phyloP scores from a whole-genome alignment of 2,113 vertebrate species.

The Casuarius casuarius region DNA sequence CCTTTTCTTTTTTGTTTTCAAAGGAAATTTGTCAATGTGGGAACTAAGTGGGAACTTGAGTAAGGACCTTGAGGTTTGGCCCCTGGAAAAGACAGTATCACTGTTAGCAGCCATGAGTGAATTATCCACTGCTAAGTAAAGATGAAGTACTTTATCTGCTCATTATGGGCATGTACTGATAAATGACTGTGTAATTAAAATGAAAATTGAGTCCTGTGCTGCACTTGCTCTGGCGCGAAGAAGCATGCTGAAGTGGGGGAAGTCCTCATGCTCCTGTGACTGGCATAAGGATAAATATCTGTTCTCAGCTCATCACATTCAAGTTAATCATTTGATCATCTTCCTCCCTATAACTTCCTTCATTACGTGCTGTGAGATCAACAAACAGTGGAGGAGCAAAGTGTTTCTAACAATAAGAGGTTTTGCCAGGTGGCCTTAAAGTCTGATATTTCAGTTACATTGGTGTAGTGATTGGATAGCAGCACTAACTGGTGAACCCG shows the following conservation, averaged over 20 bases:
- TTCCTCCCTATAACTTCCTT: background rate
- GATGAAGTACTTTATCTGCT: conserved; percentile 22
- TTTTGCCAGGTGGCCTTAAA: background rate
- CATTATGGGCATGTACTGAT: conserved; percentile 27
- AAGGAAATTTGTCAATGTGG: background rate
- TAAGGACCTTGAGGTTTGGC: background rate
- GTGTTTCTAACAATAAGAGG: background rate
- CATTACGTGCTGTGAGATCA: background rate
- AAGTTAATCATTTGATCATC: background rate
- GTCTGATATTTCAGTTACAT: background rate
- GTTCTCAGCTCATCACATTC: background rate
- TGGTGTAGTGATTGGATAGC: fast-evolving
- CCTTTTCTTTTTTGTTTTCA: background rate
- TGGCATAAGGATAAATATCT: background rate
- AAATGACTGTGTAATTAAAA: conserved; percentile 56
- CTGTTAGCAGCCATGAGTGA: background rate
- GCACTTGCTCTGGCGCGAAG: background rate
- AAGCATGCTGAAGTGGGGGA: background rate
- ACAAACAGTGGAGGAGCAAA: background rate
- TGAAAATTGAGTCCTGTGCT: conserved; percentile 12
- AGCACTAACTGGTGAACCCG: background rate
- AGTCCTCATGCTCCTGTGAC: background rate
- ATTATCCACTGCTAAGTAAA: conserved; percentile 16
- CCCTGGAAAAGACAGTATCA: background rate
- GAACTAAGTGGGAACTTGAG: background rate